phyloP scores from a whole-genome alignment of 2,888 invertebrate genomes.

The Ichneumoninae sp. region DNA sequence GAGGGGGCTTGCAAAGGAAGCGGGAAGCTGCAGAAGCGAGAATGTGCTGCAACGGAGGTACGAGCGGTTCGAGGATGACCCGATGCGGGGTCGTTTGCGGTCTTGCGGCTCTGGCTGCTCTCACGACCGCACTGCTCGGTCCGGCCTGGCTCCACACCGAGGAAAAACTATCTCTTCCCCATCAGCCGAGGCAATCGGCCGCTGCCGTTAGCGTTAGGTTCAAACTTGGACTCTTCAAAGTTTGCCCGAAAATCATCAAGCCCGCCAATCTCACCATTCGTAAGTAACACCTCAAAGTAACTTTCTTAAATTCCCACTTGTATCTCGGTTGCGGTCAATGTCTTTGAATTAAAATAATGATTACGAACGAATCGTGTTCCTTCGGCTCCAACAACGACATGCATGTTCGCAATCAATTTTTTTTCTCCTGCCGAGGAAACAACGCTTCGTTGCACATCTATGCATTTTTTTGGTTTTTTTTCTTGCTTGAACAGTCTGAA shows the following conservation, averaged over 20 bases:
- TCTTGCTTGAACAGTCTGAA: no score
- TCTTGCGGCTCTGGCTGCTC: constrained; percentile 81
- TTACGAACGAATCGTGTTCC: neutral
- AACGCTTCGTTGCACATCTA: neutral
- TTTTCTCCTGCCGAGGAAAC: neutral
- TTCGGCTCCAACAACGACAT: neutral
- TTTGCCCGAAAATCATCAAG: constrained; percentile 80
- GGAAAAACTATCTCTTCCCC: constrained; percentile 78
- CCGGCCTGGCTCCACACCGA: constrained; percentile 83
- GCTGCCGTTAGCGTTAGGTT: constrained; percentile 79
- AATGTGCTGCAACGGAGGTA: constrained; percentile 80
- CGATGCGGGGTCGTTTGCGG: constrained; percentile 82
- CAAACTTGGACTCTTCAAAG: constrained; percentile 82
- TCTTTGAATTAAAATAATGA: neutral
- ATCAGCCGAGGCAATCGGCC: constrained; percentile 75
- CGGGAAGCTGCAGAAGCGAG: constrained; percentile 61
- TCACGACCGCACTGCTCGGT: constrained; percentile 81
- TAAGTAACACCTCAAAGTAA: constrained; percentile 73
- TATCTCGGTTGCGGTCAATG: neutral
- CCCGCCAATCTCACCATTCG: constrained; percentile 79
- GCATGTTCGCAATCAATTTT: neutral
- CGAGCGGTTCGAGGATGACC: constrained; percentile 80
- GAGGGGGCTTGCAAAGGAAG: constrained; percentile 16
- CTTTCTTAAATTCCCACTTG: neutral
- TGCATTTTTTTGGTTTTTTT: neutral